Evolutionary conservation across 1,140 invertebrate species (phyloP).

Genomic region (Planococcus citri): DNA sequence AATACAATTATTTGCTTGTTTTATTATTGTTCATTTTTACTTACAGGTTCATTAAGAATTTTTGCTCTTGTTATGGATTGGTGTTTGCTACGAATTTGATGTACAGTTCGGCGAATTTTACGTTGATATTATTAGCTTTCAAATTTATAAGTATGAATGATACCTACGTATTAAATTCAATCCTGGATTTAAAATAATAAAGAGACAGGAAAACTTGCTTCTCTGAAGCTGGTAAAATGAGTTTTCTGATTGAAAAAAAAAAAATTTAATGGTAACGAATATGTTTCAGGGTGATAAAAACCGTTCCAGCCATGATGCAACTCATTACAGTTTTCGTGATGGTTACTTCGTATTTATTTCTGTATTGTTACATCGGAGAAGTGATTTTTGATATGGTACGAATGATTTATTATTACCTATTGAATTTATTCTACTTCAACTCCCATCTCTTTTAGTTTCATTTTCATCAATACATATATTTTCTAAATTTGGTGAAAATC

Average conservation of each 20-base stretch:
- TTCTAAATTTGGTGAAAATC: too few species aligned
- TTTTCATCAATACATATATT: too few species aligned
- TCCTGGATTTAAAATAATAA: not conserved
- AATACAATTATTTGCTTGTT: too few species aligned
- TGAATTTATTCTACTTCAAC: too few species aligned
- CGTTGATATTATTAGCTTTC: not conserved
- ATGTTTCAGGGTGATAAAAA: not conserved
- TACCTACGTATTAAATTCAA: not conserved
- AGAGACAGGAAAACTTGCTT: too few species aligned
- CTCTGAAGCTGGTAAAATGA: too few species aligned
- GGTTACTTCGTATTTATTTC: not conserved
- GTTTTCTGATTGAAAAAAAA: too few species aligned
- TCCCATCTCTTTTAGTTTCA: too few species aligned
- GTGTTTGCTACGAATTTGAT: not conserved
- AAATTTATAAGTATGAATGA: not conserved
- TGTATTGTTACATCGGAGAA: not conserved
- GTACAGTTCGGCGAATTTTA: not conserved
- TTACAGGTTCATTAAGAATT: not conserved
- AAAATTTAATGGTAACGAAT: not conserved
- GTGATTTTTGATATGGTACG: not conserved
- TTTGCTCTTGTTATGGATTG: not conserved
- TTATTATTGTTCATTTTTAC: too few species aligned
- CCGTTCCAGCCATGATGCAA: not conserved
- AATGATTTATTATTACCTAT: too few species aligned
- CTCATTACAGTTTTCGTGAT: not conserved